phyloP scores from a whole-genome alignment of 2,113 vertebrate genomes.

The Pseudonaja textilis region DNA sequence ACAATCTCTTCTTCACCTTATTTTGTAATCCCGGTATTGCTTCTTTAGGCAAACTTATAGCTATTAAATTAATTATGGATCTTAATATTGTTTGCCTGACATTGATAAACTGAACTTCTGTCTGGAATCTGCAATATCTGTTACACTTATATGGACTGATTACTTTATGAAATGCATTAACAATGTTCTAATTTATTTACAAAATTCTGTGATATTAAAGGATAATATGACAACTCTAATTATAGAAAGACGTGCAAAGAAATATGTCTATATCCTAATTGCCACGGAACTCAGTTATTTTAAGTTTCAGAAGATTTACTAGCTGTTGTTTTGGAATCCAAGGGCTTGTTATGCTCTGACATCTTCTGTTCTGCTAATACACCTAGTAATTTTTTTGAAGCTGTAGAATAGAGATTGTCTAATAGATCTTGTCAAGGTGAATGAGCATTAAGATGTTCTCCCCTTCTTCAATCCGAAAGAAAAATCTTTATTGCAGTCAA shows the following conservation, averaged over 20 bases:
- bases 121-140: constrained; percentile 7
- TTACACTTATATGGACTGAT: neutral
- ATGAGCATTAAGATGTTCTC: neutral
- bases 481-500: neutral
- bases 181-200: constrained; percentile 6
- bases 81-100: neutral
- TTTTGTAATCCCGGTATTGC: neutral
- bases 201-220: neutral
- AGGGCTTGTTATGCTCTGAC: neutral
- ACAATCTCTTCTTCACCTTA: neutral
- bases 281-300: neutral
- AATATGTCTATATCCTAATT: neutral
- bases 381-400: neutral
- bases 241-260: neutral
- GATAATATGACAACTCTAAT: neutral
- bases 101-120: neutral
- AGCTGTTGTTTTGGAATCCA: neutral
- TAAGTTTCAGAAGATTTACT: neutral
- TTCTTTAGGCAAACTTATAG: neutral
- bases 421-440: neutral
- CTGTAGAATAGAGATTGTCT: neutral
- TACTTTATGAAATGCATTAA: neutral
- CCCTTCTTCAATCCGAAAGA: neutral
- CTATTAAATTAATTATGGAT: neutral
- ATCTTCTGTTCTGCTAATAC: neutral